Evolutionary conservation across 2,113 vertebrate genomes (phyloP), one percentile per base, ranked within the genome.

Genomic region (Rhabdornis inornatus): DNA sequence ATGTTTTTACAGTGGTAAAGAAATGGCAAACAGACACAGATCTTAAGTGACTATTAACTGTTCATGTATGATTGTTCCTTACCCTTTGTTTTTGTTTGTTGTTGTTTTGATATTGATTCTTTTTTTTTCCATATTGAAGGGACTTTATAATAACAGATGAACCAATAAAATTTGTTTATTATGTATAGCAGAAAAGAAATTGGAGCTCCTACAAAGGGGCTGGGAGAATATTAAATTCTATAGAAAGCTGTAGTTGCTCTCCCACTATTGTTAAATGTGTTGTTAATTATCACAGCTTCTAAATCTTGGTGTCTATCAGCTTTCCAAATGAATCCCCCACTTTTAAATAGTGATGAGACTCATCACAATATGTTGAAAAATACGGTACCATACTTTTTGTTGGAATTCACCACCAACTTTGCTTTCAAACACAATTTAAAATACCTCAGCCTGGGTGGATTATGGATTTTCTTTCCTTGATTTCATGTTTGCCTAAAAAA

Each of bases 231-330:
- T 79, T 76, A 53, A 61, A 69, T 61, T 63, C 64, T 68, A 53
- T 12, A 65, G 49, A 60, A 92, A 90, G 22, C 4, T 92, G 27
- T 23, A 53, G 31, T 17, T 92, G n/a, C 42, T 91, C 30, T 56
- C 55, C 53, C 50, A 44, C n/a, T 78, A 25, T 11, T 52, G 13
- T 71, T 93, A 82, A 97, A 89, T 68, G 27, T 81, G 69, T 47
- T 76, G 69, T 49, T 97, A 87, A 96, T 96, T 94, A 93, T 74
- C 77, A 80, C 0, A 5, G 82, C 89, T 96, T 96, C 93, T 93
- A 97, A 96, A 78, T 96, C 79, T 74, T 83, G 15, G 6, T 85
- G 55, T 74, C 59, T 35, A 80, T 84, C 63, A 39, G 47, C 44
- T 95, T 87, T 69, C 61, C 55, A 72, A 30, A 64, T 25, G 4